Percentiles rank a stretch among this genome's conserved stretches.
These are phyloP conservation scores for Ramazzottius varieornatus DNA, from an alignment of 2,888 invertebrate genomes.

Conservation along the genomic window DNA sequence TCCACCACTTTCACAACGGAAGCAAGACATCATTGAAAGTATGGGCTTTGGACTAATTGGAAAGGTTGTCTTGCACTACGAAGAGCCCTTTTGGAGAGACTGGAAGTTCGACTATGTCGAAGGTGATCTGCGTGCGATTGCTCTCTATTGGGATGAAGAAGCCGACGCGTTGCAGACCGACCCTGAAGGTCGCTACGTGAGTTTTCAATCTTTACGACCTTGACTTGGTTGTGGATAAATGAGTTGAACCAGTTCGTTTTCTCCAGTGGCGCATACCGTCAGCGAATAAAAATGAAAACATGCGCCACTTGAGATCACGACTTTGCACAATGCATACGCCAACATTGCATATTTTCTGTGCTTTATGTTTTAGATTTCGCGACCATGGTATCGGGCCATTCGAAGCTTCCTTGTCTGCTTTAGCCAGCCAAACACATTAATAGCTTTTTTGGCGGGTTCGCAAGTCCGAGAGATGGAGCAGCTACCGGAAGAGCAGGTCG, in stretches of 20 bases:
- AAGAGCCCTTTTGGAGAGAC: not conserved
- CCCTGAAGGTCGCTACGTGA: not conserved
- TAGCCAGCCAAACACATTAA: not conserved
- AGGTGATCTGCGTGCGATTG: not conserved
- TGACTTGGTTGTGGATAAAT: too few species aligned
- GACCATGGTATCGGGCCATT: not conserved
- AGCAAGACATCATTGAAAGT: not conserved
- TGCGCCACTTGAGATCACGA: too few species aligned
- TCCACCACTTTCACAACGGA: slow-evolving; percentile 15
- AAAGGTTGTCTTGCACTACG: not conserved
- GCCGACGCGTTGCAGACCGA: not conserved
- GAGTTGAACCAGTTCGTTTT: too few species aligned
- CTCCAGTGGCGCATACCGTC: too few species aligned
- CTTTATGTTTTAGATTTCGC: too few species aligned
- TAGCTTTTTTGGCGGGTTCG: not conserved
- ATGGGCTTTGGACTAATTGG: not conserved
- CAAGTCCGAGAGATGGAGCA: not conserved
- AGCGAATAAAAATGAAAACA: too few species aligned
- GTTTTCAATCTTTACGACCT: too few species aligned
- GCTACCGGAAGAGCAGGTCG: not conserved
- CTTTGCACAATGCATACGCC: not conserved
- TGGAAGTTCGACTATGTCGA: not conserved
- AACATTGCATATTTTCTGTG: too few species aligned
- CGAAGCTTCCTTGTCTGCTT: not conserved
- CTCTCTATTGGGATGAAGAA: not conserved